Percentiles rank a stretch among this genome's conserved stretches.
phyloP scores from a whole-genome alignment of 2,797 vertebrate species.

The Chaenodraco wilsoni region DNA sequence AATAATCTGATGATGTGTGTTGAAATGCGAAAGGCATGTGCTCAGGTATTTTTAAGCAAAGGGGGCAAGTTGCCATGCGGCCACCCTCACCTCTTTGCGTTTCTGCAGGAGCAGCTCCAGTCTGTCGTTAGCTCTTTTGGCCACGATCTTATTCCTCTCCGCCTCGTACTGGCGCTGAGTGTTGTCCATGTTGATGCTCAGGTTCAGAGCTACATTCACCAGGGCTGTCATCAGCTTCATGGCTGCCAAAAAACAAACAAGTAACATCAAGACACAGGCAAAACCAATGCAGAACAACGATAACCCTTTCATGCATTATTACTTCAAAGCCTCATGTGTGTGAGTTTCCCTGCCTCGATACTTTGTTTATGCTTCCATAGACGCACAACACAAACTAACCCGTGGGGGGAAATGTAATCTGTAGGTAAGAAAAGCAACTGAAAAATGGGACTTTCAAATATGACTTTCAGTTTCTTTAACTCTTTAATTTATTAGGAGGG shows the following conservation, averaged over 20 bases:
- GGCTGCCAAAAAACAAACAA: slow-evolving; percentile 79
- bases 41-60: slow-evolving; percentile 2
- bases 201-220: slow-evolving; percentile 98
- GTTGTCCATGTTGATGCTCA: slow-evolving; percentile 99
- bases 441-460: not conserved
- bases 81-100: slow-evolving; percentile 92
- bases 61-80: not conserved
- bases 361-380: not conserved
- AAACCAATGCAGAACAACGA: not conserved
- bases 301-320: not conserved
- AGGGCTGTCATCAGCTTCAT: slow-evolving; percentile 99
- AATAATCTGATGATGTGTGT: not conserved
- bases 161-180: slow-evolving; percentile 98
- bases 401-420: not conserved
- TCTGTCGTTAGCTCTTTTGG: slow-evolving; percentile 96
- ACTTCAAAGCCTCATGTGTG: not conserved
- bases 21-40: not conserved
- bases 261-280: not conserved
- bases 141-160: slow-evolving; percentile 97
- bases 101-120: slow-evolving; percentile 97
- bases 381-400: not conserved
- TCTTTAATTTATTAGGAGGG: too few relatives aligned
- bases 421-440: not conserved
- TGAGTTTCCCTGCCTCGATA: not conserved
- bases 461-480: too few relatives aligned